These are phyloP conservation scores for Calliphora vicina DNA, from an alignment of 1,140 invertebrate genomes.

Conservation along the genomic window DNA sequence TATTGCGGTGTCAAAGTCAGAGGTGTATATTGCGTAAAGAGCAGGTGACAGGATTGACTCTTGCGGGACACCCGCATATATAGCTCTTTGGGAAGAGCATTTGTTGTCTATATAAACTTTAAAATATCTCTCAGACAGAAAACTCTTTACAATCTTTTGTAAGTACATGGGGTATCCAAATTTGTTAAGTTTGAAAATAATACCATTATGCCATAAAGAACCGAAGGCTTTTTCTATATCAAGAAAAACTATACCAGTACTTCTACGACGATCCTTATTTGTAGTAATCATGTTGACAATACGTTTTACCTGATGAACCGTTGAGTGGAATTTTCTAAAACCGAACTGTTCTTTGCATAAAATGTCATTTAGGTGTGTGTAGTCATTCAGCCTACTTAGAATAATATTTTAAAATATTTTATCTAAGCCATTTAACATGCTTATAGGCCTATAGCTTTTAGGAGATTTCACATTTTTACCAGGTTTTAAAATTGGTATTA, in stretches of 20 bases:
- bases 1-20: neutral
- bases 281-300: neutral
- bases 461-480: neutral
- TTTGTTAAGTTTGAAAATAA: no score
- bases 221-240: neutral
- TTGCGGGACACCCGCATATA: neutral
- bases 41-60: neutral
- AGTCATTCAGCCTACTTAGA: neutral
- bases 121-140: neutral
- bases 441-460: neutral
- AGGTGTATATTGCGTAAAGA: neutral
- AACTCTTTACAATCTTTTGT: neutral
- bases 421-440: neutral
- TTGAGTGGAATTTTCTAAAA: neutral
- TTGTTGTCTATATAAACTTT: no score
- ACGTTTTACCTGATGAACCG: neutral
- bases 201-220: neutral
- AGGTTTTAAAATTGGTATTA: neutral
- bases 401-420: neutral
- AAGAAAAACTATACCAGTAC: neutral
- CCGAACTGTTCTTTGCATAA: neutral
- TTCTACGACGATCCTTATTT: neutral
- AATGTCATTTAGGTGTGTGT: neutral
- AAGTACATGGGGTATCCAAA: neutral
- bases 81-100: neutral